Evolutionary conservation across 2,888 invertebrate genomes (phyloP).

Genomic region (Cerastoderma edule): DNA sequence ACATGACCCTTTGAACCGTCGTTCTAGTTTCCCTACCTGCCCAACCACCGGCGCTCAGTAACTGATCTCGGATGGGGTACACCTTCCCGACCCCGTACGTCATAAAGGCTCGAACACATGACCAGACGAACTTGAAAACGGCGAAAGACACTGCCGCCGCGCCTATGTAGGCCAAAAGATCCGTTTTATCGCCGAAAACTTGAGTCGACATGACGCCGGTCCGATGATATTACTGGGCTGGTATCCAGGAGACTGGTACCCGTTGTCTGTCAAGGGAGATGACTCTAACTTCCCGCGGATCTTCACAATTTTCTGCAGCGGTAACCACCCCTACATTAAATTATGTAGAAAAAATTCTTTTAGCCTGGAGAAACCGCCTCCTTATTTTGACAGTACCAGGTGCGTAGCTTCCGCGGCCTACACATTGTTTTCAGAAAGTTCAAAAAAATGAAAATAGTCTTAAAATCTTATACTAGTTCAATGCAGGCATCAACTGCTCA

Average conservation of each 20-base stretch:
- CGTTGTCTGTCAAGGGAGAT: too few species aligned
- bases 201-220: constrained; percentile 25
- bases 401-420: too few species aligned
- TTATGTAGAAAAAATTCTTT: too few species aligned
- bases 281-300: too few species aligned
- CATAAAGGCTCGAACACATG: constrained; percentile 31
- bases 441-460: too few species aligned
- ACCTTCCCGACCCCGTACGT: constrained; percentile 22
- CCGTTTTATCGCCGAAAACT: constrained; percentile 38
- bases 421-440: too few species aligned
- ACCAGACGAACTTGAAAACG: constrained; percentile 47
- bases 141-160: constrained; percentile 47
- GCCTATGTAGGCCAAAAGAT: constrained; percentile 49
- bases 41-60: constrained; percentile 46
- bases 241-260: too few species aligned
- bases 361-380: too few species aligned
- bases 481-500: background rate
- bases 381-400: too few species aligned
- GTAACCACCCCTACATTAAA: too few species aligned
- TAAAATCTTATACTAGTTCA: background rate
- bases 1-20: constrained; percentile 7
- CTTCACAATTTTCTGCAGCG: too few species aligned
- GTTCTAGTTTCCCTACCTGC: constrained; percentile 60
- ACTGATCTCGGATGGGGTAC: constrained; percentile 23
- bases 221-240: too few species aligned